Evolutionary conservation across 1,140 invertebrate species (phyloP).

Genomic region (Microplitis mediator): DNA sequence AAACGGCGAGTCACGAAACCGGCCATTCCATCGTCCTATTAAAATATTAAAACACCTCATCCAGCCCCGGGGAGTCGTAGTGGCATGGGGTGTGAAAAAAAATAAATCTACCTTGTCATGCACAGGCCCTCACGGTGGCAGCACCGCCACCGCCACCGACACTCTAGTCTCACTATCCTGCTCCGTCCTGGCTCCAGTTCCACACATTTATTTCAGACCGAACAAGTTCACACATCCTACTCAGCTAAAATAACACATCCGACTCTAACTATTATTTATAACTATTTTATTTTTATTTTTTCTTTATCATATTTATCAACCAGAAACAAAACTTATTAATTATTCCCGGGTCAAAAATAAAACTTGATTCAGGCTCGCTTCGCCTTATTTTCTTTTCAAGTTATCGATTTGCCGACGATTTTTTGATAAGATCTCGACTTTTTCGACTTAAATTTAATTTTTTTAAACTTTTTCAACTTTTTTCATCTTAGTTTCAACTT

Average conservation of each 20-base stretch:
- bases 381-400: too few species aligned
- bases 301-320: not conserved
- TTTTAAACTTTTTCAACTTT: too few species aligned
- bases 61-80: conserved; percentile 45
- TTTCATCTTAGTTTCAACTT: too few species aligned
- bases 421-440: too few species aligned
- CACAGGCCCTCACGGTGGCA: conserved; percentile 48
- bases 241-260: not conserved
- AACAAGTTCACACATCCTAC: conserved; percentile 10
- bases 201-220: not conserved
- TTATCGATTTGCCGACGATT: too few species aligned
- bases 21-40: conserved; percentile 59
- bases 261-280: not conserved
- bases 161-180: conserved; percentile 46
- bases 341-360: too few species aligned
- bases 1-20: conserved; percentile 61
- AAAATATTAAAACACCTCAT: conserved; percentile 64
- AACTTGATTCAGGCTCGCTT: too few species aligned
- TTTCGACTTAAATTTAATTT: too few species aligned
- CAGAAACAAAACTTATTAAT: too few species aligned
- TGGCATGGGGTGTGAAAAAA: conserved; percentile 57
- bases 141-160: conserved; percentile 19
- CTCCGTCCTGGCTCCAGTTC: conserved; percentile 7
- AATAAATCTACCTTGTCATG: conserved; percentile 62
- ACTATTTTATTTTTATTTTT: not conserved